Evolutionary conservation across 2,113 vertebrate species (phyloP), one percentile per base, ranked within the genome.

Genomic region (Petaurus breviceps): DNA sequence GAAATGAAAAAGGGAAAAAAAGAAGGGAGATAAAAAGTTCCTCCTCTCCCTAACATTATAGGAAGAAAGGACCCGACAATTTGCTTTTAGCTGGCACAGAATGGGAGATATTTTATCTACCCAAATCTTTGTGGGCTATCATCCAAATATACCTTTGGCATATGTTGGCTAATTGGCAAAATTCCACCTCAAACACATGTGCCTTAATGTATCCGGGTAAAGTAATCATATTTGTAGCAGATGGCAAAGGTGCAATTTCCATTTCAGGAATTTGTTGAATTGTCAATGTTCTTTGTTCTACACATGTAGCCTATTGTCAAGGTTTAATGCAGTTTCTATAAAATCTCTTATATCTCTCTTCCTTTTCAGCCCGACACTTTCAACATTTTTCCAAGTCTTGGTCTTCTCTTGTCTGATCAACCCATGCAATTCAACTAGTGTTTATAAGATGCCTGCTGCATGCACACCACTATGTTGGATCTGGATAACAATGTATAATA

Each of bases 281-380:
- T n/a, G 61, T 92, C 49, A 90, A 14, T 92, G n/a, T 90, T 90
- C 90, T 96, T 93, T 96, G 31, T 28, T 94, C 28, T 46, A 91
- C 43, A 57, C 24, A 51, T 95, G 92, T 6, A 91, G 90, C 52
- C 52, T 94, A 93, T 10, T 57, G 51, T 46, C 49, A 94, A 93
- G 54, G 1, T 24, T 52, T 91, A 53, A 9, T 84, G 94, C 51
- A 77, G 57, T 94, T 95, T 61, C 28, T 24, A 47, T 6, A 90
- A 19, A 51, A 51, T 91, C 47, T 53, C 95, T 53, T 61, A 52
- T 53, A 37, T 51, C 51, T 51, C 49, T 12, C 11, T 91, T 49
- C 92, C 55, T 89, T 90, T 54, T 55, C 53, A 6, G 49, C 47
- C 90, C 47, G 93, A 51, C 25, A 77, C 24, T 77, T 6, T 24